A percentile compares a stretch with the other conserved stretches of the same genome.
phyloP scores from a whole-genome alignment of 2,888 invertebrate species.

The Brachypalpus laphriformis region DNA sequence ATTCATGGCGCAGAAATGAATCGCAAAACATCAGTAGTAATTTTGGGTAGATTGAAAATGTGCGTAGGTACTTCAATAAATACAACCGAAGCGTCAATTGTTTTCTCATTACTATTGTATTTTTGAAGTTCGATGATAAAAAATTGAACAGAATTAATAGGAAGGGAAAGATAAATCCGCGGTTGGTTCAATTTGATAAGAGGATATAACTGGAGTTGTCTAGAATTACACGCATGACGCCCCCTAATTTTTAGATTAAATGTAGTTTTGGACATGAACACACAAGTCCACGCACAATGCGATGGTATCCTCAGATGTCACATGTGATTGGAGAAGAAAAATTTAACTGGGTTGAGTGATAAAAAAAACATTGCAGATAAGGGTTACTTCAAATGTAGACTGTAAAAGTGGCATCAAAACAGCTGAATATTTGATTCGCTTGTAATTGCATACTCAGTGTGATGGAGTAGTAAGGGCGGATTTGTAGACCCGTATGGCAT shows the following conservation, averaged over 20 bases:
- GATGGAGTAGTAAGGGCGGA: not conserved
- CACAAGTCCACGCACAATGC: slow-evolving; percentile 4
- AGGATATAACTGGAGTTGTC: slow-evolving; percentile 5
- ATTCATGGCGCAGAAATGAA: slow-evolving; percentile 24
- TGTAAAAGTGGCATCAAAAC: not conserved
- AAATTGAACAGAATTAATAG: not conserved
- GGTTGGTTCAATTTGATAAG: slow-evolving; percentile 15
- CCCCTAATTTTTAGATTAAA: slow-evolving; percentile 22
- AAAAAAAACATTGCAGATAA: not conserved
- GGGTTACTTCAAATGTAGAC: slow-evolving; percentile 1
- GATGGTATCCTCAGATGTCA: slow-evolving; percentile 20
- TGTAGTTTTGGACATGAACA: not conserved
- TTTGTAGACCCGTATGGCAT: not conserved
- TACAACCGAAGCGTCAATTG: not conserved
- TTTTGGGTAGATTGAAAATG: not conserved
- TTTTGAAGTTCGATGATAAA: slow-evolving; percentile 3
- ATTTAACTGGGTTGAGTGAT: not conserved
- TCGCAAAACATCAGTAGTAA: slow-evolving; percentile 27
- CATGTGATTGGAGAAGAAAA: not conserved
- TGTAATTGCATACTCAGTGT: slow-evolving; percentile 23
- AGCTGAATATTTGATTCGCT: slow-evolving; percentile 27
- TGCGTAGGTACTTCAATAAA: not conserved
- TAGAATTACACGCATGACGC: slow-evolving; percentile 38
- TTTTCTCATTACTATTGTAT: slow-evolving; percentile 3
- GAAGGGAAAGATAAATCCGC: not conserved